A percentile compares a stretch with the other conserved stretches of the same genome.
These are phyloP conservation scores for Oscheius sp. DNA, from an alignment of 1,140 invertebrate species.

Conservation along the genomic window DNA sequence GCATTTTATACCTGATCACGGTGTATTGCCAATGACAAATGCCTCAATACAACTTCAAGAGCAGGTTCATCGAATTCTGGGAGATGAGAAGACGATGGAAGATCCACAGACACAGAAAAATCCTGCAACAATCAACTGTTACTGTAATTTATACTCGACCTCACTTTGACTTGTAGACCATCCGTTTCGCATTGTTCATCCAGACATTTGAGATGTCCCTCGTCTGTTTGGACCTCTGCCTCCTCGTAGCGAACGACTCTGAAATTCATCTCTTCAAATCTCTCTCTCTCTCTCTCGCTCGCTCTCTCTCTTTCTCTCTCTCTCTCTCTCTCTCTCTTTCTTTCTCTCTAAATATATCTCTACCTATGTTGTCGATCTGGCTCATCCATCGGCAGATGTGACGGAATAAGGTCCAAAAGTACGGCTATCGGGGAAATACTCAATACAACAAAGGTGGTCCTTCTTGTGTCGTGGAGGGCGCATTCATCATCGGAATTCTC, in stretches of 20 bases:
- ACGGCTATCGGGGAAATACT: neutral
- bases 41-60: slow-evolving; percentile 19
- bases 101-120: slow-evolving; percentile 7
- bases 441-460: neutral
- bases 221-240: neutral
- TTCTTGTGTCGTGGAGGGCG: neutral
- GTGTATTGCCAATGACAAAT: slow-evolving; percentile 19
- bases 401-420: neutral
- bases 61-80: slow-evolving; percentile 13
- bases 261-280: neutral
- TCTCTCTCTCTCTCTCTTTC: neutral
- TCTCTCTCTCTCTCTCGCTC: neutral
- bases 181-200: slow-evolving; percentile 4
- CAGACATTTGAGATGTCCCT: neutral
- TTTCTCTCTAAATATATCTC: neutral
- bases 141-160: too few relatives aligned
- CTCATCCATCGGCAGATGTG: neutral
- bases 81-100: neutral
- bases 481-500: neutral
- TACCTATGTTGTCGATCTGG: neutral
- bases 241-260: neutral
- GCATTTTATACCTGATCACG: slow-evolving; percentile 7
- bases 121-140: too few relatives aligned
- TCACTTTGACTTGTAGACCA: neutral
- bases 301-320: neutral